Conservation (phyloP, 37 sponge, comb jelly and placozoan genomes). For the Mnemiopsis leidyi region DNA sequence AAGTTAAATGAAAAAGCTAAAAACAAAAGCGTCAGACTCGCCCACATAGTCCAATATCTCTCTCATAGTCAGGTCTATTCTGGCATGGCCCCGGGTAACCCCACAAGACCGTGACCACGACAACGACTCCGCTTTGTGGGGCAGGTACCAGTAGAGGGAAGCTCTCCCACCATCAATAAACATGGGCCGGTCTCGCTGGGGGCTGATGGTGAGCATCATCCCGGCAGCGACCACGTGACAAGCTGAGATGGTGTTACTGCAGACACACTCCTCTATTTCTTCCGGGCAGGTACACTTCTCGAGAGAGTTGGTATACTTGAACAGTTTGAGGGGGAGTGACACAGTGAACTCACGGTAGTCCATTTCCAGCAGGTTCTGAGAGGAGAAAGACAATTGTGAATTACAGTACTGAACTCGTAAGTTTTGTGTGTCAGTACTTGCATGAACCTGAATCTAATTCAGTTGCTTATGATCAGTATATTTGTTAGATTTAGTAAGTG, state of each 20-base stretch:
- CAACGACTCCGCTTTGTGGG: neutral
- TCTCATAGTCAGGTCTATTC: neutral
- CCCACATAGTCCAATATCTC: neutral
- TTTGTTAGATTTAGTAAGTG: too few relatives aligned
- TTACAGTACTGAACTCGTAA: too few relatives aligned
- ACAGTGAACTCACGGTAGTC: slow-evolving; percentile 7
- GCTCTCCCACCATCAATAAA: slow-evolving; percentile 12
- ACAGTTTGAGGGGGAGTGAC: neutral
- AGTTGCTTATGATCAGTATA: too few relatives aligned
- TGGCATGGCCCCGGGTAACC: neutral
- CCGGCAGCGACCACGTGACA: slow-evolving; percentile 14
- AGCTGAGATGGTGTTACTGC: slow-evolving; percentile 37
- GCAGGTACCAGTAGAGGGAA: neutral
- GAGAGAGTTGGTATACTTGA: neutral
- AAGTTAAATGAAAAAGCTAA: neutral
- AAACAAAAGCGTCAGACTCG: neutral
- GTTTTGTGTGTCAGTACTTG: too few relatives aligned
- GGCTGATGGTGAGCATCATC: slow-evolving; percentile 13
- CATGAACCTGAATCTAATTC: too few relatives aligned
- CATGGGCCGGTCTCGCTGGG: neutral
- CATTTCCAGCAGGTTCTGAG: slow-evolving; percentile 11
- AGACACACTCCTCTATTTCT: slow-evolving; percentile 19
- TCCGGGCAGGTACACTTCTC: neutral
- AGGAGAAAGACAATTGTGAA: too few relatives aligned
- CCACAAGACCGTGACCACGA: slow-evolving; percentile 16